Base-by-base conservation (phyloP, 1,140 invertebrate species). In the Drosophila burlai region DNA sequence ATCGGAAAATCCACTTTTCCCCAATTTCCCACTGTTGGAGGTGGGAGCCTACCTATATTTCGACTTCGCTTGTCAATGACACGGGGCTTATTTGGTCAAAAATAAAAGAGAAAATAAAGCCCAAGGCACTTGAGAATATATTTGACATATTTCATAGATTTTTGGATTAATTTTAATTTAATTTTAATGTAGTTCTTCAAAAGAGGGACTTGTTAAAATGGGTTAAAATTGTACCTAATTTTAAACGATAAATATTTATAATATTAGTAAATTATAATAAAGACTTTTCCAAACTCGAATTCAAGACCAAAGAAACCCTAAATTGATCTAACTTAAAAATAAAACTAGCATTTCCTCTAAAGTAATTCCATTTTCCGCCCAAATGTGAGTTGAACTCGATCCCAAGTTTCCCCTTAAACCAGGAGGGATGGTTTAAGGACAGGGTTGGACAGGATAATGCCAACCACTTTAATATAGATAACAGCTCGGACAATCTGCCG, bases 391-490 rank as follows among this genome's bases (percentile, higher is more conserved):
- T 18, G 1, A 52, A 52, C 26, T 52, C n/a, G 11, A 34, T 18
- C 24, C 1, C 31, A 8, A 36, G 6, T 34, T 34, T 18, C 5
- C 6, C 18, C 34, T 4, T 24, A 42, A 61, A 64, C 13, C 62
- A 16, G 8, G 29, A 16, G 8, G 29, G 24, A 16, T 16, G 34
- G 15, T n/a, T n/a, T n/a, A n/a, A n/a, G n/a, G n/a, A n/a, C n/a
- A 16, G 8, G 29, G 24, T 18, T 16, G 34, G 15, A 45, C 38
- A 10, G 43, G 52, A 72, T 74, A 80, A 75, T 68, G 71, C 46
- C 66, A 71, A 61, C 38, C 63, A 78, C 63, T 84, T 84, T 86
- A 85, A 86, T 86, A 79, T 67, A 67, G 75, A 82, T 86, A 85
- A 86, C 83, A 85, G 83, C 83, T 54, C 40, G 66, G 69, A 71